These are phyloP conservation scores for Galaxias olidus DNA, from an alignment of 2,797 vertebrate genomes.

Conservation along the genomic window DNA sequence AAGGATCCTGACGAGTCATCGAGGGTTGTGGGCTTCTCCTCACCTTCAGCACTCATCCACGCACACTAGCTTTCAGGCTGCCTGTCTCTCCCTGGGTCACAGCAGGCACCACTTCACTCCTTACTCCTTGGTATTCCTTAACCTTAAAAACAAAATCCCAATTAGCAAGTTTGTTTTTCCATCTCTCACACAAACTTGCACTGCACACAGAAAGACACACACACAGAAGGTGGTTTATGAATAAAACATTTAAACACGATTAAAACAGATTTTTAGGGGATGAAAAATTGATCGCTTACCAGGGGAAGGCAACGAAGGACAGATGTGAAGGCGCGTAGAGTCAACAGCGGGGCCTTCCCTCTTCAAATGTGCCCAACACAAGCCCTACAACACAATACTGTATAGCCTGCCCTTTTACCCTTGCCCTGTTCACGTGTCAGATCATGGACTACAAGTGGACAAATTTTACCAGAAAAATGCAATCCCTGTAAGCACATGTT, in stretches of 20 bases:
- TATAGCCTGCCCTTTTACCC: too few relatives aligned
- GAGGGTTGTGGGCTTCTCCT: background rate
- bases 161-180: slow-evolving; percentile 18
- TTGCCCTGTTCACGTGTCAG: too few relatives aligned
- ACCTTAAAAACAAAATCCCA: slow-evolving; percentile 6
- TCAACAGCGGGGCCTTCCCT: slow-evolving; percentile 24
- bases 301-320: slow-evolving; percentile 51
- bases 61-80: background rate
- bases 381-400: too few relatives aligned
- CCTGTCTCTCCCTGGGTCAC: slow-evolving; percentile 7
- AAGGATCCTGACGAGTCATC: slow-evolving; percentile 46
- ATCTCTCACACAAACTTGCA: slow-evolving; percentile 14
- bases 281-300: slow-evolving; percentile 37
- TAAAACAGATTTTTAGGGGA: slow-evolving; percentile 34
- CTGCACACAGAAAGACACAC: background rate
- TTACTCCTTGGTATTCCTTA: background rate
- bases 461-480: too few relatives aligned
- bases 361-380: background rate
- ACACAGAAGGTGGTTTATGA: slow-evolving; percentile 45
- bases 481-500: too few relatives aligned
- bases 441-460: too few relatives aligned
- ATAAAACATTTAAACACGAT: slow-evolving; percentile 57
- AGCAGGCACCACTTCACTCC: too few relatives aligned
- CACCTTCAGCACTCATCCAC: background rate
- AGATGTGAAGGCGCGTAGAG: slow-evolving; percentile 51